A percentile compares a stretch with the other conserved stretches of the same genome.
phyloP scores from a whole-genome alignment of 2,797 vertebrate species.

The Pelodytes ibericus region DNA sequence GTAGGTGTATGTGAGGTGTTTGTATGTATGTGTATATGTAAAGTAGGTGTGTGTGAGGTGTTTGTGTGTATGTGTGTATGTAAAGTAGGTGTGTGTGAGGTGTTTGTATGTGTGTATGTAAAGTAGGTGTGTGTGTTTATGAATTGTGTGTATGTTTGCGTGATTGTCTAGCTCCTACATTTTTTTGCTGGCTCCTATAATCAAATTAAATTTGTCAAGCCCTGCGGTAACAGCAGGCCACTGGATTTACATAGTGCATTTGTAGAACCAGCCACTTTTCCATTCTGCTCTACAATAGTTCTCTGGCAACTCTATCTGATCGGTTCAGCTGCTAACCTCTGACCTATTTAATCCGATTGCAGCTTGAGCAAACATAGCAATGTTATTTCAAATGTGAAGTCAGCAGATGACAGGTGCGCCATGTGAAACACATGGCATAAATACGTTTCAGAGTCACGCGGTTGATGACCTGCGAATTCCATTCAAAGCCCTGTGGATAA shows the following conservation, averaged over 20 bases:
- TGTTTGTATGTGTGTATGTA: too few species aligned
- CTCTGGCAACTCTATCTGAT: slow-evolving; percentile 33
- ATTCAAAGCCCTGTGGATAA: neutral
- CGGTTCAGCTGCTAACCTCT: slow-evolving; percentile 51
- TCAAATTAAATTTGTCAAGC: too few species aligned
- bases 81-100: too few species aligned
- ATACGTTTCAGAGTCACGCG: neutral
- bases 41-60: too few species aligned
- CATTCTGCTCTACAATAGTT: slow-evolving; percentile 19
- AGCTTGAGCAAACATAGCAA: slow-evolving; percentile 38
- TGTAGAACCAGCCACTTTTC: slow-evolving; percentile 16
- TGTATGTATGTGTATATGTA: too few species aligned
- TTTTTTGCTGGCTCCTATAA: too few species aligned
- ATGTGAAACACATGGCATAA: slow-evolving; percentile 16
- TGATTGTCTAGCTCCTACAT: too few species aligned
- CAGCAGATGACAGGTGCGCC: slow-evolving; percentile 6
- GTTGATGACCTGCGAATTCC: neutral
- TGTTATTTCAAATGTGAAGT: slow-evolving; percentile 60
- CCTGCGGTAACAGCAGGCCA: neutral
- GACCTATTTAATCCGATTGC: slow-evolving; percentile 38
- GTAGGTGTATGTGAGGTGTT: too few species aligned
- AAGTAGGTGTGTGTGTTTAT: too few species aligned
- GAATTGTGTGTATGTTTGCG: too few species aligned
- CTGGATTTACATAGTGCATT: neutral
- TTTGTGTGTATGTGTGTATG: too few species aligned